Base-by-base conservation (phyloP, 2,888 invertebrate genomes). In the Himalopsyche anomala region DNA sequence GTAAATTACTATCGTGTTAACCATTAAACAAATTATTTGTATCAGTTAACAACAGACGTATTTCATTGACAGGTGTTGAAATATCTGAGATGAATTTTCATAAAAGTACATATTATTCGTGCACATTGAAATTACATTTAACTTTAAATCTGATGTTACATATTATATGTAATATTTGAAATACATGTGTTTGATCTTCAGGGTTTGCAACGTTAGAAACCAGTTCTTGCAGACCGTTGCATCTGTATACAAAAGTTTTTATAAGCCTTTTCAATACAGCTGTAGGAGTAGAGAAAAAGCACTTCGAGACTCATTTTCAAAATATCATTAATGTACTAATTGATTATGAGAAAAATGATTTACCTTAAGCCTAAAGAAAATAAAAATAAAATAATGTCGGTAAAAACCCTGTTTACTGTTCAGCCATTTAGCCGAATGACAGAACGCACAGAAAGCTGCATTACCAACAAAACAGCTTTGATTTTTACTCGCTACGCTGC, bases 361-460 rank as follows among this genome's bases (percentile, higher is more conserved):
- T 74, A 74, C 74, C 74, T 74, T 74, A 74, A 74, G 74, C 38
- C 74, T 36, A 74, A 74, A 74, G 74, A 74, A 74, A 74, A 74
- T 74, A 74, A 74, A 74, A 74, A 74, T 74, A 74, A 74, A 74
- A 74, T 74, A 74, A 74, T 15, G 74, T 12, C 74, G 74, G 36
- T 36, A 38, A 15, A 74, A 74, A 36, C 74, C 74, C 28, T 74
- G 62, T 36, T 51, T 74, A 74, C 5, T 74, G 15, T 74, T 36
- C 74, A 74, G 74, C 74, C 74, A 74, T 74, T 74, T 74, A 74
- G 74, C 36, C 19, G 74, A 74, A 74, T 74, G 74, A 74, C 74
- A 74, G 74, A 19, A 2, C 9, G 3, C 15, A 2, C 2, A 74
- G 74, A 38, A 74, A 74, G 15, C 74, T 74, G 19, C 74, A 36